phyloP scores from a whole-genome alignment of 2,888 invertebrate genomes.

The Priocnemis perturbator region DNA sequence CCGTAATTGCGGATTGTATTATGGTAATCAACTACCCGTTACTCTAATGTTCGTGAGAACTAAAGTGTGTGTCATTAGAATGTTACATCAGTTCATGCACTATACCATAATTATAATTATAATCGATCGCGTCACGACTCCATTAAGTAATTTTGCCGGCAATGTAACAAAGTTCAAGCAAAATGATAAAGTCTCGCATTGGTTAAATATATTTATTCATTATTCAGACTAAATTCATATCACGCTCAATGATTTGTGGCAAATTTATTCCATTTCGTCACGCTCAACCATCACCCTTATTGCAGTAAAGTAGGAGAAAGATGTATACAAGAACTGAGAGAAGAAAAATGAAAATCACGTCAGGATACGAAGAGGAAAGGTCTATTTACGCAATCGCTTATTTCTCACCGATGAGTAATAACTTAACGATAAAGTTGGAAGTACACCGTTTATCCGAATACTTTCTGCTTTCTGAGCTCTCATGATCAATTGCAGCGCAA shows the following conservation, averaged over 20 bases:
- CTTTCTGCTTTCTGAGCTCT: conserved; percentile 26
- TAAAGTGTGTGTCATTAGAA: neutral
- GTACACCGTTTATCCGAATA: conserved; percentile 17
- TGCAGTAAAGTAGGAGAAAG: conserved; percentile 39
- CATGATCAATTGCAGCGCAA: conserved; percentile 4
- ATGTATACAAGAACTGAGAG: conserved; percentile 38
- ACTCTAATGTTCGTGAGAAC: neutral
- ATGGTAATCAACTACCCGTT: neutral
- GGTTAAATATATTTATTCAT: no score
- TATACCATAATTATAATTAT: no score
- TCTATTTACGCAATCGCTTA: no score
- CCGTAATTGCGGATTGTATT: no score
- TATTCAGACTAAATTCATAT: no score
- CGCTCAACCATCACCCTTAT: conserved; percentile 22
- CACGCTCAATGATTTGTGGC: no score
- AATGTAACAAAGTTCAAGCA: no score
- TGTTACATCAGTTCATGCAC: no score
- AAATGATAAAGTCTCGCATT: no score
- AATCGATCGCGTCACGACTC: no score
- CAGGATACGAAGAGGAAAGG: no score
- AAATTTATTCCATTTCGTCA: neutral
- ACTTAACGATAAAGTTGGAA: conserved; percentile 39
- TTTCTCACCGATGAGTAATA: conserved; percentile 46
- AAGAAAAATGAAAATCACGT: neutral
- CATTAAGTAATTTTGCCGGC: no score